Percentiles rank a stretch among this genome's conserved stretches.
Evolutionary conservation across 2,888 invertebrate genomes (phyloP).

Genomic region (Spodoptera picta): DNA sequence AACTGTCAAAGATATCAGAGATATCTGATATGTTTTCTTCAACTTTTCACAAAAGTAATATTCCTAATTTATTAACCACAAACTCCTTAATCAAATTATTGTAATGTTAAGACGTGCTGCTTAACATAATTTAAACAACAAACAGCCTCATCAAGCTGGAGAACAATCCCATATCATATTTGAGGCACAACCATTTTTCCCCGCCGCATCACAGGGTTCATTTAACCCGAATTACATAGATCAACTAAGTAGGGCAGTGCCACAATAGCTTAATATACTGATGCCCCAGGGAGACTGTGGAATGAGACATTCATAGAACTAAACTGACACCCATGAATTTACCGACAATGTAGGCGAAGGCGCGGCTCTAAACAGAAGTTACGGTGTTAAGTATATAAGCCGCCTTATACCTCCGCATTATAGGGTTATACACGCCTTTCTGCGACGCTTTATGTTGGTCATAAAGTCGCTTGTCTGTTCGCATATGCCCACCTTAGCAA

Average conservation of each 20-base stretch:
- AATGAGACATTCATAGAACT: slow-evolving; percentile 69
- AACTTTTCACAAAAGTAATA: slow-evolving; percentile 28
- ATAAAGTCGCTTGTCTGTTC: slow-evolving; percentile 74
- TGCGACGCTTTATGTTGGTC: slow-evolving; percentile 74
- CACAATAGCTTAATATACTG: slow-evolving; percentile 62
- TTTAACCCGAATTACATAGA: slow-evolving; percentile 62
- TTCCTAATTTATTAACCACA: background rate
- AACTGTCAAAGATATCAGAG: slow-evolving; percentile 44
- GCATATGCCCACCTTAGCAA: slow-evolving; percentile 68
- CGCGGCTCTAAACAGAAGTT: slow-evolving; percentile 78
- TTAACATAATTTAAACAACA: slow-evolving; percentile 17
- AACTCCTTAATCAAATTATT: background rate
- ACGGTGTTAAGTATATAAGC: slow-evolving; percentile 81
- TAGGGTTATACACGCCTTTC: slow-evolving; percentile 65
- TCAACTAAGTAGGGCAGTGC: slow-evolving; percentile 57
- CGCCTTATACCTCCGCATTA: slow-evolving; percentile 64
- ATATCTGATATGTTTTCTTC: slow-evolving; percentile 32
- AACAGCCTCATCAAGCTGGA: slow-evolving; percentile 18
- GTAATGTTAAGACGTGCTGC: slow-evolving; percentile 1
- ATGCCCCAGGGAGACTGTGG: slow-evolving; percentile 59
- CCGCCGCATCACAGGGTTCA: slow-evolving; percentile 49
- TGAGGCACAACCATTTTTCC: slow-evolving; percentile 50
- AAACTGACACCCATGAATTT: slow-evolving; percentile 75
- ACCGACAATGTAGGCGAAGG: slow-evolving; percentile 72
- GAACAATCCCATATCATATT: slow-evolving; percentile 32